phyloP scores from a whole-genome alignment of 2,888 invertebrate genomes.

The Torymus auratus region DNA sequence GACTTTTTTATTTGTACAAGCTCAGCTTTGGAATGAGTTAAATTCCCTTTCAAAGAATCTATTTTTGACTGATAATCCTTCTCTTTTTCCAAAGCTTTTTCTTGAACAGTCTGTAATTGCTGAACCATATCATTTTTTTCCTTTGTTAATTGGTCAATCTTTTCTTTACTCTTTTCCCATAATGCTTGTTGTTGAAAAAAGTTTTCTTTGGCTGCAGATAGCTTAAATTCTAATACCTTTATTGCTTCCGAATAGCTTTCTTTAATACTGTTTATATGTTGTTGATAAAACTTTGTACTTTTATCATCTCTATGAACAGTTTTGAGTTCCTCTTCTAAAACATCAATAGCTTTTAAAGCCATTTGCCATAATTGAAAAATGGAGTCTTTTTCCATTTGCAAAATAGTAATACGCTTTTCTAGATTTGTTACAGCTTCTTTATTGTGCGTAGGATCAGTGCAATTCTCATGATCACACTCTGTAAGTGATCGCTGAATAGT shows the following conservation, averaged over 20 bases:
- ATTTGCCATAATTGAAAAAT: conserved; percentile 83
- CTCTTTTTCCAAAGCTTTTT: conserved; percentile 64
- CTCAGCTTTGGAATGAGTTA: conserved; percentile 68
- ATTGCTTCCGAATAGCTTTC: conserved; percentile 78
- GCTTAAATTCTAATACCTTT: conserved; percentile 79
- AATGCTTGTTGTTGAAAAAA: conserved; percentile 68
- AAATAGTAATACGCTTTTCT: conserved; percentile 67
- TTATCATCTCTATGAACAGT: conserved; percentile 71
- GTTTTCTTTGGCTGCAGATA: conserved; percentile 78
- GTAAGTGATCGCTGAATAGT: conserved; percentile 63
- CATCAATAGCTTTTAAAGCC: conserved; percentile 82
- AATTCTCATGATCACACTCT: conserved; percentile 63
- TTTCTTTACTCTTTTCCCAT: conserved; percentile 76
- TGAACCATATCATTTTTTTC: conserved; percentile 78
- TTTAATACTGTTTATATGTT: conserved; percentile 71
- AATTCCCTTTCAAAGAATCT: conserved; percentile 65
- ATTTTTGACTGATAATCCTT: conserved; percentile 61
- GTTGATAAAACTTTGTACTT: conserved; percentile 66
- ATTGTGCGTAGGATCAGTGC: conserved; percentile 50
- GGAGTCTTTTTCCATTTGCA: conserved; percentile 81
- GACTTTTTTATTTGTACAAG: conserved; percentile 63
- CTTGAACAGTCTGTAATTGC: conserved; percentile 61
- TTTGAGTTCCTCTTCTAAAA: conserved; percentile 83
- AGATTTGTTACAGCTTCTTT: conserved; percentile 66
- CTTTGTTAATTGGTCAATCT: conserved; percentile 75